Evolutionary conservation across 1,140 invertebrate genomes (phyloP), one percentile per base, ranked within the genome.

Genomic region (Nymphalis io): DNA sequence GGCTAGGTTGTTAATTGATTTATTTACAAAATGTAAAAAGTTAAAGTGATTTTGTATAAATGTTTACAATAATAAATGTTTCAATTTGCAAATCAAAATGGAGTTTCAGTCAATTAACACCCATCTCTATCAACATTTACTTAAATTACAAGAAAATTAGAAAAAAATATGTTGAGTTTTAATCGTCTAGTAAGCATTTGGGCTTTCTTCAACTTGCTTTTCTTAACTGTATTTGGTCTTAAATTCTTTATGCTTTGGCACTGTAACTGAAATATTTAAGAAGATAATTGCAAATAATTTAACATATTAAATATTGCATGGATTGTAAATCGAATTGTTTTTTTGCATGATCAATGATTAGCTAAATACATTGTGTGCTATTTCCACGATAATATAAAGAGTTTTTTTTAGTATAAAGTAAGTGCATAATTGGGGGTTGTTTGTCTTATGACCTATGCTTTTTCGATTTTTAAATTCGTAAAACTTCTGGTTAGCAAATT

Each of bases 101-200:
- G 88, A 90, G 89, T 91, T 91, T 91, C 88, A 91, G 89, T 91
- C 89, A 91, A 90, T 91, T 91, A 91, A 90, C 89, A 91, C 89
- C 89, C 88, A 90, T 87, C 83, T 90, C 85, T 90, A 83, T 87
- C 83, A 87, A 84, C 82, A 83, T 58, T 73, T 59, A 55, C 27
- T 27, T 55, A 27, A 55, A 27, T 23, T 55, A 21, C 51, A 27
- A 55, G 21, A 27, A 23, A 55, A 15, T 15, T 27, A 55, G 2
- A 13, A 10, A 15, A 55, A 55, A 27, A 15, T 11, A 15, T n/a
- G n/a, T 3, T 6, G 23, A 55, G 5, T 27, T 27, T 27, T 6
- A 51, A 20, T 73, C 67, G 48, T 65, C 61, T 72, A 68, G 59
- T 68, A 68, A 70, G 66, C 64, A 64, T 80, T 72, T 81, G 78